These are phyloP conservation scores for Furcifer pardalis DNA, from an alignment of 2,797 vertebrate genomes.

Conservation along the genomic window DNA sequence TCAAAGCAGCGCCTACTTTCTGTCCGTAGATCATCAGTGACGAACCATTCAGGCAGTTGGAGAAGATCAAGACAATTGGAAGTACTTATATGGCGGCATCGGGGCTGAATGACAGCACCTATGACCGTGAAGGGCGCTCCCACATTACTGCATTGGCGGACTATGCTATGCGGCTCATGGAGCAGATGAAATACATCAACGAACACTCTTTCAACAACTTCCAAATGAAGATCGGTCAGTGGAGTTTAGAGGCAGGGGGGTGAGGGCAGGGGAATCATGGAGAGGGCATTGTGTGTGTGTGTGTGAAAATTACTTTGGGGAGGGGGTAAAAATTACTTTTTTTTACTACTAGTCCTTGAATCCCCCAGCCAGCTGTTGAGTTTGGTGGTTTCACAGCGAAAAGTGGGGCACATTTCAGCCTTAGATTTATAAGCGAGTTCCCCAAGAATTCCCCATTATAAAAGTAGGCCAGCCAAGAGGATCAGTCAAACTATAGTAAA, in stretches of 20 bases:
- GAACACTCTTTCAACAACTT: conserved; percentile 99
- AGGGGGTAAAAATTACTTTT: no score
- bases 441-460: no score
- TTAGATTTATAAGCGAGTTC: no score
- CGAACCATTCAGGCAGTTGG: conserved; percentile 90
- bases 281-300: no score
- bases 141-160: conserved; percentile 91
- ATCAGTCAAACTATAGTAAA: no score
- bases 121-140: conserved; percentile 88
- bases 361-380: no score
- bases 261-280: neutral
- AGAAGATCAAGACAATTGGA: conserved; percentile 97
- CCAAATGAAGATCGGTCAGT: conserved; percentile 96
- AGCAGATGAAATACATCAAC: conserved; percentile 97
- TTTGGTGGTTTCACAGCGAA: no score
- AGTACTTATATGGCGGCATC: conserved; percentile 97
- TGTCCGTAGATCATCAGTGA: conserved; percentile 91
- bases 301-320: neutral
- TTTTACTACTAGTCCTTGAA: no score
- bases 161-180: conserved; percentile 94
- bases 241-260: neutral
- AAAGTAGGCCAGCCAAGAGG: no score
- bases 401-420: no score
- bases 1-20: neutral
- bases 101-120: conserved; percentile 93